Evolutionary conservation across 2,797 vertebrate genomes (phyloP).

Genomic region (Periophthalmus magnuspinnatus): DNA sequence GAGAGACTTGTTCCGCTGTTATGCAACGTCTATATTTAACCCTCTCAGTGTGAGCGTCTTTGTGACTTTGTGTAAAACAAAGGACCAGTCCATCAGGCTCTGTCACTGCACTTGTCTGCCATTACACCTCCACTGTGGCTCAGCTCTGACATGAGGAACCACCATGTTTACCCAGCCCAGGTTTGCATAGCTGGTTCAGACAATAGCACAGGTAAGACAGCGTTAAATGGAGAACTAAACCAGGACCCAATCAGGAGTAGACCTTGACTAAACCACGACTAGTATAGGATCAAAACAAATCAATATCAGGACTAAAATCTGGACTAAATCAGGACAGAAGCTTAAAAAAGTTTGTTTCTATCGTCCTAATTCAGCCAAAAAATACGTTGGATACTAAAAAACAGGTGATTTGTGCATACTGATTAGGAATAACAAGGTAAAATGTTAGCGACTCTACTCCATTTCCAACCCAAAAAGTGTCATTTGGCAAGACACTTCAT

Average conservation of each 20-base stretch:
- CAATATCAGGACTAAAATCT: conserved; percentile 20
- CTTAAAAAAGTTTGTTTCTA: conserved; percentile 11
- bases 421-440: neutral
- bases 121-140: neutral
- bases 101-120: neutral
- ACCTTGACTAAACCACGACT: neutral
- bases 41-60: conserved; percentile 11
- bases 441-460: too few relatives aligned
- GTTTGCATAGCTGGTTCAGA: too few relatives aligned
- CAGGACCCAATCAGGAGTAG: too few relatives aligned
- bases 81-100: conserved; percentile 40
- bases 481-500: too few relatives aligned
- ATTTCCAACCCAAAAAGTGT: too few relatives aligned
- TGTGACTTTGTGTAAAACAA: conserved; percentile 29
- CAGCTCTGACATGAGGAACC: neutral
- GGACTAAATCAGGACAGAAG: neutral
- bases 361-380: conserved; percentile 28
- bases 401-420: neutral
- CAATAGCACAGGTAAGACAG: too few relatives aligned
- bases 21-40: conserved; percentile 15
- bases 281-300: neutral
- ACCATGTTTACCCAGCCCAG: too few relatives aligned
- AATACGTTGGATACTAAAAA: neutral
- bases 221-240: too few relatives aligned
- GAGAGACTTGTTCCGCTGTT: conserved; percentile 9